Evolutionary conservation across 2,888 invertebrate genomes (phyloP).

Genomic region (Perizoma affinitatum): DNA sequence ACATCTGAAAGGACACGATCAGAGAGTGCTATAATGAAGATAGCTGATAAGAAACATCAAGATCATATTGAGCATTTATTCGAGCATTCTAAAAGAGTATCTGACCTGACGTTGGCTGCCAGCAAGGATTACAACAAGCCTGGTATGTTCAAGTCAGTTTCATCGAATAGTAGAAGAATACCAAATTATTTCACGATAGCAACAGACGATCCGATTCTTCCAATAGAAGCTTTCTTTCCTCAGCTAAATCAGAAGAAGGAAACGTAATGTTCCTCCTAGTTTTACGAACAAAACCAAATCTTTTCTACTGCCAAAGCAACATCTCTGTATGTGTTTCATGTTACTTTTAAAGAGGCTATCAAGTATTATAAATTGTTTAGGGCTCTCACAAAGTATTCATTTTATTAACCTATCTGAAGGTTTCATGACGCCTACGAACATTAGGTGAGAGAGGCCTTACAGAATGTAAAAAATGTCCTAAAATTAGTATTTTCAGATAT

Average conservation of each 20-base stretch:
- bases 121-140: slow-evolving; percentile 89
- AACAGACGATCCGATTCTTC: slow-evolving; percentile 91
- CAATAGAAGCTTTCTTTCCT: slow-evolving; percentile 92
- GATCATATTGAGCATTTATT: slow-evolving; percentile 73
- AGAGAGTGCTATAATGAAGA: slow-evolving; percentile 84
- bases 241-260: slow-evolving; percentile 87
- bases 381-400: slow-evolving; percentile 8
- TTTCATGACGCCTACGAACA: too few relatives aligned
- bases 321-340: slow-evolving; percentile 33
- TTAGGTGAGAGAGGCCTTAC: not conserved
- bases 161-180: slow-evolving; percentile 85
- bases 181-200: slow-evolving; percentile 89
- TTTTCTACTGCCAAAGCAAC: slow-evolving; percentile 75
- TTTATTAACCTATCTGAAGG: too few relatives aligned
- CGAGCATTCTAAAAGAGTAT: slow-evolving; percentile 87
- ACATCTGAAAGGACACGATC: slow-evolving; percentile 77
- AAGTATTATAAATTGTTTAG: slow-evolving; percentile 9
- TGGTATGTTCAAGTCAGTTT: slow-evolving; percentile 88
- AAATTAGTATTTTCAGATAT: too few relatives aligned
- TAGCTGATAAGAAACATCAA: slow-evolving; percentile 79
- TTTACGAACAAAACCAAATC: slow-evolving; percentile 69
- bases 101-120: slow-evolving; percentile 89
- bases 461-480: too few relatives aligned
- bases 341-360: slow-evolving; percentile 24
- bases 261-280: slow-evolving; percentile 62